Base-by-base conservation (phyloP, 2,113 vertebrate species). In the Brachyhypopomus occidentalis region DNA sequence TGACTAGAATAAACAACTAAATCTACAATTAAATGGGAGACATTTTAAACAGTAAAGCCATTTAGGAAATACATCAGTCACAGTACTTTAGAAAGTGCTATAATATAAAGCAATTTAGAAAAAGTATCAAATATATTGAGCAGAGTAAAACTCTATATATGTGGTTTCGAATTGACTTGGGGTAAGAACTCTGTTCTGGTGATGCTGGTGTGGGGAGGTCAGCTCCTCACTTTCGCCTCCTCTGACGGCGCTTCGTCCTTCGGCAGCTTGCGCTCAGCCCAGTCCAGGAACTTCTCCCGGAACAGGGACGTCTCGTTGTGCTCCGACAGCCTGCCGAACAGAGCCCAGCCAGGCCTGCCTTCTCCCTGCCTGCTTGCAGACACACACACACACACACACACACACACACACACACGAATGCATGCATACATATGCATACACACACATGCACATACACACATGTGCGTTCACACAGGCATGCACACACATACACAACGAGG, bases 211-310 rank as follows among this genome's bases (percentile, higher is more conserved):
- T 8, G 19, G 30, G 14, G 16, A 8, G 4, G 2, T 27, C 16
- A 66, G 14, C 22, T n/a, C 19, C 80, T 77, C 77, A 93, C 91
- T 92, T 91, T 95, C 14, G 90, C 11, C 85, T 94, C 94, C 84
- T 93, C 93, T 1, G 80, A 17, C 36, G 85, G 63, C 0, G 38
- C 25, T 77, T 93, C 92, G 52, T 93, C 93, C 78, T 93, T 93
- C 17, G 14, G 11, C 5, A 72, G 45, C 64, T 88, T 92, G 84
- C 85, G 90, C 78, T 94, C 93, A 0, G 91, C 90, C 94, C 94
- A 95, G 87, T 95, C 94, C 72, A 95, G 87, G 89, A 95, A 95
- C 85, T 95, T 95, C 89, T 95, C 94, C 85, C 86, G 92, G 90
- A 95, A 95, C 71, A 95, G 85, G 1, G 94, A 78, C 0, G 94